These are phyloP conservation scores for Tenthredo amoena DNA, from an alignment of 2,888 invertebrate species.

Conservation along the genomic window DNA sequence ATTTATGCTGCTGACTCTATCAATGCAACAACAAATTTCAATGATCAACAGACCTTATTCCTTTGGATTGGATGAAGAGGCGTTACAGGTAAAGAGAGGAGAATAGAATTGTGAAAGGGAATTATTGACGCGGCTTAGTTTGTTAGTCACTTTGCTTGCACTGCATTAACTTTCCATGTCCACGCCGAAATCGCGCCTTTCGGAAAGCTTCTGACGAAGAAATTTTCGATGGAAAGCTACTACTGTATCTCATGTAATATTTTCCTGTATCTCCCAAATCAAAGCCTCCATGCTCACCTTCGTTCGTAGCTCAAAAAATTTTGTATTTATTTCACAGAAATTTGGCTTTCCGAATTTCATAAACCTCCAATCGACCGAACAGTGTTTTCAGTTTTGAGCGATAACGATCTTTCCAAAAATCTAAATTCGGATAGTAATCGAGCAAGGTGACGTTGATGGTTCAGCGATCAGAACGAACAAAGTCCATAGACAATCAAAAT, in stretches of 20 bases:
- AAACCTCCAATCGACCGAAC: not conserved
- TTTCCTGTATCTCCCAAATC: not conserved
- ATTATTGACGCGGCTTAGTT: not conserved
- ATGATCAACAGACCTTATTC: not conserved
- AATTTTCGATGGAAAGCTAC: not conserved
- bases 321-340: not conserved
- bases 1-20: not conserved
- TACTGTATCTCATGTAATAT: not conserved
- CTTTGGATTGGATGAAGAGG: not conserved
- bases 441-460: too few species aligned
- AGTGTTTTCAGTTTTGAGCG: too few species aligned
- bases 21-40: not conserved
- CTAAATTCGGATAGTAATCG: too few species aligned
- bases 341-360: not conserved
- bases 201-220: not conserved
- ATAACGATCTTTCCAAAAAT: too few species aligned
- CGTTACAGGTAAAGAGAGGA: not conserved
- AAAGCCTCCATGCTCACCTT: not conserved
- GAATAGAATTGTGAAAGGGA: not conserved
- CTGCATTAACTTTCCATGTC: not conserved
- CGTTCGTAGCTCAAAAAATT: not conserved
- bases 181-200: not conserved
- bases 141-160: not conserved
- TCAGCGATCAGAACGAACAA: too few species aligned
- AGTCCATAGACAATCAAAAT: too few species aligned